Evolutionary conservation across 2,113 vertebrate genomes (phyloP), one percentile per base, ranked within the genome.

Genomic region (Arothron firmamentum): DNA sequence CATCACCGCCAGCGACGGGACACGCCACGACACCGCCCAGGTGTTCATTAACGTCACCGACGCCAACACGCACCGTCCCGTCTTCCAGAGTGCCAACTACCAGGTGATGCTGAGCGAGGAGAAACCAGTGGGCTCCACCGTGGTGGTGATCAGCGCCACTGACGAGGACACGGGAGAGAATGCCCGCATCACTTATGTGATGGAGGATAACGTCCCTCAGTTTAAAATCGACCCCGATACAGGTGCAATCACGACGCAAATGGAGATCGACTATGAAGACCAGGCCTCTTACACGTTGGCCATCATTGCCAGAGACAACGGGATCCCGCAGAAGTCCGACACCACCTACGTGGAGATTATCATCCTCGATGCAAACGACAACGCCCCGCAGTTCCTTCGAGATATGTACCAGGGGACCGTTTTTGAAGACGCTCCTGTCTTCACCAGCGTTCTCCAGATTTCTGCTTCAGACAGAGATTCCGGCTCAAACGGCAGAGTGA

Each of bases 131-230:
- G 96, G 96, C 66, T 93, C 93, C n/a, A 93, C 91, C 3, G 92
- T 98, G 14, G 92, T 92, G 56, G 83, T 93, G 14, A 96, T 98
- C 72, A 92, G 90, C 2, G 97, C 96, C 3, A 93, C 93, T 0
- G 97, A 99, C 12, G 97, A 98, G 61, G 97, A 99, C 83, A 96
- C 94, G 0, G 97, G 96, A 0, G 97, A 99, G 78, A 99, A 99
- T 0, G 93, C 97, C 0, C 93, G 96, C 54, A 96, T 99, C 79
- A 97, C 95, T 0, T 99, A 99, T 0, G 76, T 92, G 47, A 90
- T 99, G 90, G 96, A 98, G 0, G 97, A 98, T 74, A 96, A 93
- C 0, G 90, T 97, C 13, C 94, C 95, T 0, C 95, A 98, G 86
- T 99, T 99, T 59, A 93, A 92, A 70, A 96, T 98, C 0, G 93